Evolutionary conservation across 2,888 invertebrate species (phyloP), one percentile per base, ranked within the genome.

Genomic region (Conops quadrifasciatus): DNA sequence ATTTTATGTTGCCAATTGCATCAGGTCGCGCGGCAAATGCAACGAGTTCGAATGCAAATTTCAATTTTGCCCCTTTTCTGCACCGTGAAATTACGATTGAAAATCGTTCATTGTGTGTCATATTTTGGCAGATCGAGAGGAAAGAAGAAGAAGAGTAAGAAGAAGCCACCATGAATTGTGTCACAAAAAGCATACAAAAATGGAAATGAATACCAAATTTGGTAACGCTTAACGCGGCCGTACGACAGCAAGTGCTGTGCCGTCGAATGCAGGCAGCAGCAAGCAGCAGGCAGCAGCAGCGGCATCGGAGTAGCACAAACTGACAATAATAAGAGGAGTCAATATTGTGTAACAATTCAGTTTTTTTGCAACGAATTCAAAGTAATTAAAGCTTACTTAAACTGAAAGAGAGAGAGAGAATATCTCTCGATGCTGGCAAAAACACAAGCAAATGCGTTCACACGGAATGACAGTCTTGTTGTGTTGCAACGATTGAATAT

Each of bases 51-150:
- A 36, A 43, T 36, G n/a, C 4, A 21, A 11, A 30, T 19, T 60
- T 28, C 5, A n/a, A n/a, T n/a, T n/a, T n/a, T n/a, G n/a, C 45
- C 24, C 21, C 16, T 56, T 58, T 58, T 67, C 56, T 7, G 64
- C 58, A 16, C 11, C n/a, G n/a, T 9, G 43, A 64, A 51, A 64
- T 70, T 64, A 70, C 58, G 70, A 16, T 64, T 24, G 26, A 64
- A 59, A 63, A 58, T 19, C 58, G 56, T 9, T 26, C 30, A 69
- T 69, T 53, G 67, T 45, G 58, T 67, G 67, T 67, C 67, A 67
- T 67, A 67, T 45, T 66, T 19, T 15, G 13, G 53, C 21, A 2
- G 58, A 58, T 24, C 26, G 28, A 4, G 15, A 4, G 15, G 2
- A 19, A 4, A 53, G 53, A 2, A 21, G 53, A 53, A 15, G 16